These are phyloP conservation scores for Metridium senile DNA, from an alignment of 92 coral and sea anemone genomes.

Conservation along the genomic window DNA sequence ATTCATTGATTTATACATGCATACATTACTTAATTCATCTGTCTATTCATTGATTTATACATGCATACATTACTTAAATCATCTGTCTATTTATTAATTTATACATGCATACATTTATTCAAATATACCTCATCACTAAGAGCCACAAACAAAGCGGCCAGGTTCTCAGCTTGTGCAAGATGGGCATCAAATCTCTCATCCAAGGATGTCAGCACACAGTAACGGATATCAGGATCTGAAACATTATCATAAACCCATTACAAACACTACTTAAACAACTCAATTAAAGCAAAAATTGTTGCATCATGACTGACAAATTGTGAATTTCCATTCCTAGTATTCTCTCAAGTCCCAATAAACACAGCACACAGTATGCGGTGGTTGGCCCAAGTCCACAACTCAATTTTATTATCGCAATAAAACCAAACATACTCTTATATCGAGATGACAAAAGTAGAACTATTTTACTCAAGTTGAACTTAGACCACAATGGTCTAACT, in stretches of 20 bases:
- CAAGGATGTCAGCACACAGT: constrained; percentile 91
- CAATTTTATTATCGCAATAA: no score
- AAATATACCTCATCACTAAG: constrained; percentile 86
- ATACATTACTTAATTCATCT: background rate
- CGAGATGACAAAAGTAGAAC: no score
- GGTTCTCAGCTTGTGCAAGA: constrained; percentile 95
- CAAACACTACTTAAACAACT: background rate
- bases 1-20: background rate
- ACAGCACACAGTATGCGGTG: no score
- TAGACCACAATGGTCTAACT: no score
- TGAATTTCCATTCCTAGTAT: no score
- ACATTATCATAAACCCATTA: constrained; percentile 1
- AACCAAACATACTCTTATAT: no score
- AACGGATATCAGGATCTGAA: constrained; percentile 94
- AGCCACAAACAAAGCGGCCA: constrained; percentile 96
- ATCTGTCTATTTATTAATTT: background rate
- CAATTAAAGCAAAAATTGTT: no score
- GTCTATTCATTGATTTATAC: background rate
- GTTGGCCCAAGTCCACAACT: no score
- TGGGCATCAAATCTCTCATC: constrained; percentile 99
- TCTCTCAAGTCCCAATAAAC: no score
- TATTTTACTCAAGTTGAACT: no score
- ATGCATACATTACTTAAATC: background rate
- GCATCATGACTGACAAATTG: no score
- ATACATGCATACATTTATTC: background rate